phyloP scores from a whole-genome alignment of 2,113 vertebrate genomes.

The Eretmochelys imbricata region DNA sequence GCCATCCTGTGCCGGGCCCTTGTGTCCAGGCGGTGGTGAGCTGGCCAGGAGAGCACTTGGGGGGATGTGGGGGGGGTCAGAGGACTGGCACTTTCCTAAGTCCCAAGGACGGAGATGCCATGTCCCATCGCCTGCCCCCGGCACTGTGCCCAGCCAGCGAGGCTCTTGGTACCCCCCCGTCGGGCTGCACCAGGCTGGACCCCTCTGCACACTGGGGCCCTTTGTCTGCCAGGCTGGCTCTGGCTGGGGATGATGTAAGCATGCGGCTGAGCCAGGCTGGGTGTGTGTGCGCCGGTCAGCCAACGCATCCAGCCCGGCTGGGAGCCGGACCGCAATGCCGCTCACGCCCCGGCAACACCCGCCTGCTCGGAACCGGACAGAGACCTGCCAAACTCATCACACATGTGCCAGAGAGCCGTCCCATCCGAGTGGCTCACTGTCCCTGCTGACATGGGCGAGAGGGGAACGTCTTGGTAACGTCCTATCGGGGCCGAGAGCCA shows the following conservation, averaged over 20 bases:
- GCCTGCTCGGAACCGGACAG: not conserved
- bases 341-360: not conserved
- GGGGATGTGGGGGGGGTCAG: not conserved
- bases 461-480: not conserved
- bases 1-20: not conserved
- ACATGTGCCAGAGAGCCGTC: not conserved
- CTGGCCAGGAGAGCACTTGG: not conserved
- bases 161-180: not conserved
- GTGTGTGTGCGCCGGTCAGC: not conserved
- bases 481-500: not conserved
- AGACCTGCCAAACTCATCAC: not conserved
- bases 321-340: not conserved
- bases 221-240: not conserved
- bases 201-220: not conserved
- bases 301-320: rapidly evolving
- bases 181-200: not conserved
- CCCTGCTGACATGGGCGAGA: not conserved
- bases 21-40: not conserved
- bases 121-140: not conserved
- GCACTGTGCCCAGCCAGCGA: not conserved
- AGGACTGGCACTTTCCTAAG: not conserved
- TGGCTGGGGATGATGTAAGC: not conserved
- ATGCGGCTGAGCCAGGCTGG: not conserved
- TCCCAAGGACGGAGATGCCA: not conserved
- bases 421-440: not conserved